Conservation (phyloP, 2,113 vertebrate species). For the Mus spicilegus region DNA sequence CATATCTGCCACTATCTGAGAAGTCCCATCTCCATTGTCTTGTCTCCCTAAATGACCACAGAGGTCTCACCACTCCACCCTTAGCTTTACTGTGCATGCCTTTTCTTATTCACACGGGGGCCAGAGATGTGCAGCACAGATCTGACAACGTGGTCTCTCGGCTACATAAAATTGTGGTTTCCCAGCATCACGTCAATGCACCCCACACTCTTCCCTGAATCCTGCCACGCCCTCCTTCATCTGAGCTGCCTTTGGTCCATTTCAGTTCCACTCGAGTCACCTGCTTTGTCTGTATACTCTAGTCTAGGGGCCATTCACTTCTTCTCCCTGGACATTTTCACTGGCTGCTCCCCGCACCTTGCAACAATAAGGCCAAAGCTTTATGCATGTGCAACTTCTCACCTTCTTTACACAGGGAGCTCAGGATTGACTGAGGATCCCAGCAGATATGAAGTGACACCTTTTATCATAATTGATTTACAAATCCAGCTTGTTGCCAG, state of each 20-base stretch:
- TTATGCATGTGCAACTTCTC: not conserved
- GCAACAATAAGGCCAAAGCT: not conserved
- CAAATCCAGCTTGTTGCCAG: not conserved
- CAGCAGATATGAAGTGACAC: not conserved
- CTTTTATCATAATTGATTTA: not conserved
- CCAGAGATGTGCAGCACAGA: not conserved
- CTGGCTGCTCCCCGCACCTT: not conserved
- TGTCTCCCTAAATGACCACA: not conserved
- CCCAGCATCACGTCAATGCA: not conserved
- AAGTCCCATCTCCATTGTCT: not conserved
- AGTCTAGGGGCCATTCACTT: not conserved
- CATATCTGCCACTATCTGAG: rapidly evolving
- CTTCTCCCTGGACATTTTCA: not conserved
- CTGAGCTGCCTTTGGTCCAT: not conserved
- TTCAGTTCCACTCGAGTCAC: not conserved
- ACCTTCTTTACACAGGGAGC: not conserved
- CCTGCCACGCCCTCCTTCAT: not conserved
- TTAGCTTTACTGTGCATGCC: not conserved
- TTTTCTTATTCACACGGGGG: not conserved
- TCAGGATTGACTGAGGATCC: not conserved
- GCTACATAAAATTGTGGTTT: not conserved
- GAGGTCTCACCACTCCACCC: not conserved
- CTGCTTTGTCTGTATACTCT: rapidly evolving
- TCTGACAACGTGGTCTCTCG: not conserved
- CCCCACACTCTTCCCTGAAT: not conserved